phyloP scores from a whole-genome alignment of 2,797 vertebrate genomes.

The Tinamus major region DNA sequence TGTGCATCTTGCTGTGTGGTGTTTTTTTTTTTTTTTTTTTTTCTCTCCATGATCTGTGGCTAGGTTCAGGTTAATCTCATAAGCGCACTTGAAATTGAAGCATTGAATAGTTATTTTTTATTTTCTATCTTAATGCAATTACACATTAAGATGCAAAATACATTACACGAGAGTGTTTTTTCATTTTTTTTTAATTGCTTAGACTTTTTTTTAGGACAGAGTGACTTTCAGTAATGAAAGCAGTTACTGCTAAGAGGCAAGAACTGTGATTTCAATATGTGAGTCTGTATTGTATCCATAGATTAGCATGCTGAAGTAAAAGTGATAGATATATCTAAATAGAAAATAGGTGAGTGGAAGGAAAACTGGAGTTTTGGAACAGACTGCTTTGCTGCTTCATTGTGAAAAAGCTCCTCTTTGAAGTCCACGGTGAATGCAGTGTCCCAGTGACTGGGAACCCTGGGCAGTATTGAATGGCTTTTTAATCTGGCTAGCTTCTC shows the following conservation, averaged over 20 bases:
- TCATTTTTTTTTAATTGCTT: background rate
- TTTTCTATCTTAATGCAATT: background rate
- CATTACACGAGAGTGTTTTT: background rate
- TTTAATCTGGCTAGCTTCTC: background rate
- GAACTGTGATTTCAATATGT: background rate
- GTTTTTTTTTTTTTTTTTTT: background rate
- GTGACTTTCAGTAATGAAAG: background rate
- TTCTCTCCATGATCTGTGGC: background rate
- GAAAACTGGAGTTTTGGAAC: background rate
- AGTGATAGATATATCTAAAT: background rate
- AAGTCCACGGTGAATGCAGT: accelerated
- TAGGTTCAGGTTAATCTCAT: background rate
- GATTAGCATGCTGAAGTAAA: background rate
- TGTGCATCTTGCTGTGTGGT: background rate
- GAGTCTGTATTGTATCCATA: background rate
- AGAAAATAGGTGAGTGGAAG: background rate
- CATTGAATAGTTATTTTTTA: background rate
- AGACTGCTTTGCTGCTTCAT: background rate
- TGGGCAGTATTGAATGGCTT: background rate
- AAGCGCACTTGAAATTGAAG: background rate
- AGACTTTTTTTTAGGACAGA: background rate
- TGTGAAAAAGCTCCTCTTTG: background rate
- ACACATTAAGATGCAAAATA: no score
- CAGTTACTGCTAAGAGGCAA: background rate
- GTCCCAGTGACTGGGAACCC: background rate